Evolutionary conservation across 2,113 vertebrate species (phyloP).

Genomic region (Syrmaticus mikado): DNA sequence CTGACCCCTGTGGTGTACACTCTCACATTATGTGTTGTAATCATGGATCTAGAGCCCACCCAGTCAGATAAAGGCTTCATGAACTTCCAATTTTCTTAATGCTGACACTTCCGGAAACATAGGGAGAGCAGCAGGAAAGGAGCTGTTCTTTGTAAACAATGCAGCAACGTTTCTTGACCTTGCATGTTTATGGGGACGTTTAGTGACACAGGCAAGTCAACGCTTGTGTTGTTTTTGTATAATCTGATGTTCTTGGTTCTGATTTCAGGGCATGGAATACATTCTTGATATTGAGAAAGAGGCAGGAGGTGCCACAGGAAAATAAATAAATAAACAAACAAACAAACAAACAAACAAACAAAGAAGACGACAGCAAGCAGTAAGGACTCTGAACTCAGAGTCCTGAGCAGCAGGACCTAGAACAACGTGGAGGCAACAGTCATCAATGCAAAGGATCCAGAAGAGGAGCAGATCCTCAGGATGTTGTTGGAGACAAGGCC

Average conservation of each 20-base stretch:
- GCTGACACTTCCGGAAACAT: not conserved
- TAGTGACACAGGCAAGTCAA: not conserved
- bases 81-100: constrained; percentile 31
- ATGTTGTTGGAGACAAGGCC: not conserved
- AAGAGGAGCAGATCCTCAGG: not conserved
- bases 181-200: not conserved
- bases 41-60: constrained; percentile 43
- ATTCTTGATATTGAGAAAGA: not conserved
- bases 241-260: constrained; percentile 4
- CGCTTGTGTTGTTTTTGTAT: not conserved
- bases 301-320: not conserved
- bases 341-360: no score
- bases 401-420: not conserved
- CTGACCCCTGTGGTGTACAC: not conserved
- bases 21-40: constrained; percentile 20
- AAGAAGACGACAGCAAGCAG: not conserved
- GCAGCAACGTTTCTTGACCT: constrained; percentile 3
- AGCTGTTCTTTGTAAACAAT: not conserved
- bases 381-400: not conserved
- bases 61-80: constrained; percentile 32
- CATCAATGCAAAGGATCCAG: not conserved
- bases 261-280: constrained; percentile 58
- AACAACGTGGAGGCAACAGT: not conserved
- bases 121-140: not conserved
- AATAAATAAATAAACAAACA: no score